Conservation (phyloP, 2,113 vertebrate species). For the Stomatorhinus ivindoensis region DNA sequence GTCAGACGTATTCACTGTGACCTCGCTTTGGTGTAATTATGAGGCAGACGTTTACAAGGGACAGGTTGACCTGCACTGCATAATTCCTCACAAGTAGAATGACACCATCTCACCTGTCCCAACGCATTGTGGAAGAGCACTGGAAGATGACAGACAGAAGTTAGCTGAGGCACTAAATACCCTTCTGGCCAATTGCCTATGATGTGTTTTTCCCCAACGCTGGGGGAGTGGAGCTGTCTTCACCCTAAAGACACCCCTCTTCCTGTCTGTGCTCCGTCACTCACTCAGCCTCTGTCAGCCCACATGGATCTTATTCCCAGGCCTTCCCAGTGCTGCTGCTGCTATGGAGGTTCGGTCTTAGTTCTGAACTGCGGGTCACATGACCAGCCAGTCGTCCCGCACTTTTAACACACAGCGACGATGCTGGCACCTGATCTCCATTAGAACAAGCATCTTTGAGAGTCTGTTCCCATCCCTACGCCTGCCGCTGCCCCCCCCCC, state of each 20-base stretch:
- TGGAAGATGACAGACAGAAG: neutral
- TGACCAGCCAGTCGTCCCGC: slow-evolving; percentile 16
- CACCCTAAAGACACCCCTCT: neutral
- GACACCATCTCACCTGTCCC: neutral
- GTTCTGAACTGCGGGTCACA: neutral
- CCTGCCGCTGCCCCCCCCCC: slow-evolving; percentile 52
- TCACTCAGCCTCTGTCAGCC: neutral
- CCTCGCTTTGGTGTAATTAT: slow-evolving; percentile 6
- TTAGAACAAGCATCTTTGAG: slow-evolving; percentile 40
- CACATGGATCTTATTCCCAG: neutral
- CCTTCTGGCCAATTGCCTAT: neutral
- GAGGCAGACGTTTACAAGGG: slow-evolving; percentile 9
- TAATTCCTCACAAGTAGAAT: neutral
- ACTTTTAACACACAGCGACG: slow-evolving; percentile 13
- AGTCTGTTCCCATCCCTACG: slow-evolving; percentile 37
- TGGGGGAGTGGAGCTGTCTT: neutral
- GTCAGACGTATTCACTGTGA: slow-evolving; percentile 6
- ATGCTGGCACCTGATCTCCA: slow-evolving; percentile 27
- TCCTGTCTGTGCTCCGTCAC: neutral
- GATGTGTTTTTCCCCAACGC: neutral
- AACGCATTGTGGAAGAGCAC: neutral
- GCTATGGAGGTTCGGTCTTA: neutral
- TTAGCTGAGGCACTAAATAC: neutral
- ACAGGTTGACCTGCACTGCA: neutral
- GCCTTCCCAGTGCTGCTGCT: neutral